Conservation (phyloP, 1,140 invertebrate genomes). For the Cherax quadricarinatus region DNA sequence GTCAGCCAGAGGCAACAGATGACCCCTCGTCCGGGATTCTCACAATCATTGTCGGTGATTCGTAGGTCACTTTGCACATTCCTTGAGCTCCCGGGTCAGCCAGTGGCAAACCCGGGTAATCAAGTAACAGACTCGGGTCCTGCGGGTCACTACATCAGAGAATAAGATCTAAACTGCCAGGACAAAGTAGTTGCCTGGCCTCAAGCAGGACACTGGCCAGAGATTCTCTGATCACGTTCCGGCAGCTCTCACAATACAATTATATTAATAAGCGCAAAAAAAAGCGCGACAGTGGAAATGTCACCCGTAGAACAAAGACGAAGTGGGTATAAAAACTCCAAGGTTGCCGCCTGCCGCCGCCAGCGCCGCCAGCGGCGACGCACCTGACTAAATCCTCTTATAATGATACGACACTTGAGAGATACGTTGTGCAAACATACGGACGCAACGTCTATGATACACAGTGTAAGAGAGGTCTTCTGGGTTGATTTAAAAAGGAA, state of each 20-base stretch:
- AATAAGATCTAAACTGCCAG: no score
- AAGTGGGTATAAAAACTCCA: neutral
- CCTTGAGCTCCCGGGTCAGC: no score
- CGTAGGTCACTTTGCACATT: no score
- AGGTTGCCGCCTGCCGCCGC: neutral
- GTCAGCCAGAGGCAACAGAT: neutral
- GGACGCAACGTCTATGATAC: neutral
- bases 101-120: no score
- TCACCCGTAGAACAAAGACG: conserved; percentile 2
- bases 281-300: neutral
- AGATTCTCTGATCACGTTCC: neutral
- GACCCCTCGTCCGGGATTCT: neutral
- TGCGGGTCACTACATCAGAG: no score
- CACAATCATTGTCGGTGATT: neutral
- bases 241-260: neutral
- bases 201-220: no score
- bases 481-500: neutral
- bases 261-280: neutral
- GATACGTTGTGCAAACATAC: neutral
- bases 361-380: neutral
- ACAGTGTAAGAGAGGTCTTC: neutral
- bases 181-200: no score
- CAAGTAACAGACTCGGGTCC: no score
- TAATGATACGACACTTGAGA: neutral
- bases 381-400: neutral